A percentile compares a stretch with the other conserved stretches of the same genome.
These are phyloP conservation scores for Lasius fuliginosus DNA, from an alignment of 2,888 invertebrate genomes.

Conservation along the genomic window DNA sequence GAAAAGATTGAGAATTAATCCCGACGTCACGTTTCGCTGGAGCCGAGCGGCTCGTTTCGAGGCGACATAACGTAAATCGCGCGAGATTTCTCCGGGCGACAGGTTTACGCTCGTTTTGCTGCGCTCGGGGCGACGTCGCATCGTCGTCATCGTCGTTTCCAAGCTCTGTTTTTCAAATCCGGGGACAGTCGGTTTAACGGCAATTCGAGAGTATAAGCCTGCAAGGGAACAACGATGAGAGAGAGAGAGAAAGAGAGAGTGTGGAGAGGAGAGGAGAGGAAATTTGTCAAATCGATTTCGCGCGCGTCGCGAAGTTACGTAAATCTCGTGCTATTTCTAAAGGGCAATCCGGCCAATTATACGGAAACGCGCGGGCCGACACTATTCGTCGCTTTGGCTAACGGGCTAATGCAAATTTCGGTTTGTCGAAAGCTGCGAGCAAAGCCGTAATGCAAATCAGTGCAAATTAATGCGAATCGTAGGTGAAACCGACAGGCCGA, in stretches of 20 bases:
- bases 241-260: not conserved
- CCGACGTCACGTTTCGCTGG: conserved; percentile 43
- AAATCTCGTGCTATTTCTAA: conserved; percentile 51
- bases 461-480: conserved; percentile 57
- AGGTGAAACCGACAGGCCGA: conserved; percentile 57
- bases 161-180: conserved; percentile 48
- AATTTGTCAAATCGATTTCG: conserved; percentile 50
- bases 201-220: conserved; percentile 38
- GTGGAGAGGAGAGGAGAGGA: not conserved
- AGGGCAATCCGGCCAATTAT: conserved; percentile 48
- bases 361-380: conserved; percentile 43
- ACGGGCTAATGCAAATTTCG: conserved; percentile 53
- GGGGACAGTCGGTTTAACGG: conserved; percentile 37
- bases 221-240: not conserved
- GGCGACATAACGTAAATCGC: conserved; percentile 53
- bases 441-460: conserved; percentile 56
- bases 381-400: conserved; percentile 33
- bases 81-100: conserved; percentile 46
- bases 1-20: conserved; percentile 51
- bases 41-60: conserved; percentile 17
- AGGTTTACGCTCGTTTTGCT: conserved; percentile 34
- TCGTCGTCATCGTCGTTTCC: conserved; percentile 43
- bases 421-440: conserved; percentile 57
- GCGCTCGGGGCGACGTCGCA: conserved; percentile 2
- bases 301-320: conserved; percentile 31